Conservation (phyloP, 2,113 vertebrate genomes). For the Symphodus melops region DNA sequence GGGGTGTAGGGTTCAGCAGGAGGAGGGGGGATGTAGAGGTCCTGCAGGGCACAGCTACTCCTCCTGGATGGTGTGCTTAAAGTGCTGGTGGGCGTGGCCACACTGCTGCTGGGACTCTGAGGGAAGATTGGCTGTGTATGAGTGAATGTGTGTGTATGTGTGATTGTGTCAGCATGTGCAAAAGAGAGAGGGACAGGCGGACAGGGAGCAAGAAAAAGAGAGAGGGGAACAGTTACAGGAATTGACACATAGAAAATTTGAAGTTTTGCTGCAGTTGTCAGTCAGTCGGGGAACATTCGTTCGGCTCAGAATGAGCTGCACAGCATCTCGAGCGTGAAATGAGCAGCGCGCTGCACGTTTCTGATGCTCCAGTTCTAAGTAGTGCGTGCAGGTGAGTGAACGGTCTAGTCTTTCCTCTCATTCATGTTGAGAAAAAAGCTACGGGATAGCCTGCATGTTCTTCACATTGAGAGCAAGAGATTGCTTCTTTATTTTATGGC, state of each 20-base stretch:
- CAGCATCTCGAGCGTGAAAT: slow-evolving; percentile 60
- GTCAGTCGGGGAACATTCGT: slow-evolving; percentile 40
- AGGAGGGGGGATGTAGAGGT: slow-evolving; percentile 97
- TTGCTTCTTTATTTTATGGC: too few relatives aligned
- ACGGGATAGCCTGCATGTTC: not conserved
- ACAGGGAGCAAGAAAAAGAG: slow-evolving; percentile 30
- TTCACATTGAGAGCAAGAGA: too few relatives aligned
- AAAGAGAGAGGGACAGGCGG: slow-evolving; percentile 41
- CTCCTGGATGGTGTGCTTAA: slow-evolving; percentile 97
- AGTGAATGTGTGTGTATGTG: slow-evolving; percentile 25
- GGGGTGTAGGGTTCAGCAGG: slow-evolving; percentile 96
- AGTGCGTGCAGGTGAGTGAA: slow-evolving; percentile 22
- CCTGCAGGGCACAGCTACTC: slow-evolving; percentile 96
- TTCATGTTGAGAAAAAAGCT: slow-evolving; percentile 57
- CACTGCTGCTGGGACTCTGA: slow-evolving; percentile 96
- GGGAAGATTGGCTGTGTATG: slow-evolving; percentile 93
- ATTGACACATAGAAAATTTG: slow-evolving; percentile 56
- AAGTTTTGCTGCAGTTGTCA: slow-evolving; percentile 51
- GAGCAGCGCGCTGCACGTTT: slow-evolving; percentile 48
- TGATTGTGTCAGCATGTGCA: slow-evolving; percentile 20
- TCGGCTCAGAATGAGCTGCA: slow-evolving; percentile 27
- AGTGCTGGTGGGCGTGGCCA: slow-evolving; percentile 95
- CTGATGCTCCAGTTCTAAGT: slow-evolving; percentile 51
- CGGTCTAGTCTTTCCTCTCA: slow-evolving; percentile 20
- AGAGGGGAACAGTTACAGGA: slow-evolving; percentile 56